phyloP scores from a whole-genome alignment of 2,113 vertebrate genomes.

The Alethe castanea region DNA sequence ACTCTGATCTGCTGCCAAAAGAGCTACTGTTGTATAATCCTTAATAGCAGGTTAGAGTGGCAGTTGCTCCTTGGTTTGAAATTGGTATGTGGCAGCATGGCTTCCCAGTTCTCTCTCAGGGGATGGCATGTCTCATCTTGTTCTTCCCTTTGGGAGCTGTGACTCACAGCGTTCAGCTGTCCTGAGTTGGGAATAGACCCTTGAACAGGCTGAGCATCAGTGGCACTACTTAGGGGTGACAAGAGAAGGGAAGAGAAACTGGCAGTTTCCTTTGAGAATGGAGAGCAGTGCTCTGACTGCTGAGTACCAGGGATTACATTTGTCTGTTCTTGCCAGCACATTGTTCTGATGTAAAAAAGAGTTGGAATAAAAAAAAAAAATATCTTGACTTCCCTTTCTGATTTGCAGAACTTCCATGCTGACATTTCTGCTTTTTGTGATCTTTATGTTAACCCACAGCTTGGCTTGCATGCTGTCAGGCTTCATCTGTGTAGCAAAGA shows the following conservation, averaged over 20 bases:
- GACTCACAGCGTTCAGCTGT: background rate
- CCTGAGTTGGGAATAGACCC: background rate
- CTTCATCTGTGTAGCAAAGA: background rate
- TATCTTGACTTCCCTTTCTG: background rate
- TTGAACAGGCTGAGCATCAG: background rate
- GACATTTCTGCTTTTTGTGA: background rate
- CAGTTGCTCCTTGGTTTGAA: background rate
- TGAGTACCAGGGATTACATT: background rate
- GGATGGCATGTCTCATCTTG: background rate
- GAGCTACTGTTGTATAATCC: constrained; percentile 31
- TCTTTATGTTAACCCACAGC: background rate
- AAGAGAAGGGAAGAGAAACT: background rate
- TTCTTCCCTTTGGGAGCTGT: background rate
- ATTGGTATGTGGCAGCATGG: background rate
- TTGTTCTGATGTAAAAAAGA: background rate
- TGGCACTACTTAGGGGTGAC: background rate
- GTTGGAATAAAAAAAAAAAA: background rate
- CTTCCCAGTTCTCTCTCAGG: background rate
- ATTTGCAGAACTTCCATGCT: background rate
- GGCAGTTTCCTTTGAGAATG: background rate
- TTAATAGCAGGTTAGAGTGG: constrained; percentile 35
- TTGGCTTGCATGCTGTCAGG: background rate
- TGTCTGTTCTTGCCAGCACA: background rate
- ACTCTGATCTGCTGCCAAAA: background rate
- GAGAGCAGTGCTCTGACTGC: background rate